These are phyloP conservation scores for Salarias fasciatus DNA, from an alignment of 2,797 vertebrate species.

Conservation along the genomic window DNA sequence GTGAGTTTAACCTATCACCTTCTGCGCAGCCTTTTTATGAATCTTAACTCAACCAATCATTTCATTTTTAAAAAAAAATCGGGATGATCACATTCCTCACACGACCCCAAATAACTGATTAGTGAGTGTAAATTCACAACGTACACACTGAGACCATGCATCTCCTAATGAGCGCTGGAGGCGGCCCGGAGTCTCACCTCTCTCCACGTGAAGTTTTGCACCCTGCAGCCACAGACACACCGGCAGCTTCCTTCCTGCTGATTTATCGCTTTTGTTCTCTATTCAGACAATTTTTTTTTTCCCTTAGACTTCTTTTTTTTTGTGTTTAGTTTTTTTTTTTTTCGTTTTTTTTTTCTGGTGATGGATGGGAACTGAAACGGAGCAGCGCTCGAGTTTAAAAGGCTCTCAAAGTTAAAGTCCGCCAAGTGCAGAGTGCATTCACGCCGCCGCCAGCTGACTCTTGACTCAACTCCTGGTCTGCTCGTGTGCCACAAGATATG, in stretches of 20 bases:
- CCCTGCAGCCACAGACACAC: not conserved
- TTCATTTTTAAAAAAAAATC: too few species aligned
- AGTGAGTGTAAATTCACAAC: not conserved
- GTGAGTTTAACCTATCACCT: too few species aligned
- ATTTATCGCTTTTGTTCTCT: not conserved
- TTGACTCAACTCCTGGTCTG: not conserved
- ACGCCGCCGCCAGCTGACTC: too few species aligned
- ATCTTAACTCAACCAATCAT: too few species aligned
- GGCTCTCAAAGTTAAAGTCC: too few species aligned
- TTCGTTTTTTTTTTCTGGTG: too few species aligned
- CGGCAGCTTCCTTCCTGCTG: not conserved
- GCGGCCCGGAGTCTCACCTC: not conserved
- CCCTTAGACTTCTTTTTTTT: too few species aligned
- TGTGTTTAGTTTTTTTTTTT: too few species aligned
- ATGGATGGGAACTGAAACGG: too few species aligned
- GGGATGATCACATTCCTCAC: not conserved
- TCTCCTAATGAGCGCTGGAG: not conserved
- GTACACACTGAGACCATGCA: not conserved
- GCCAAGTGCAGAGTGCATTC: too few species aligned
- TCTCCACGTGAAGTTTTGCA: slow-evolving; percentile 4
- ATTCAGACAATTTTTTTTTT: not conserved
- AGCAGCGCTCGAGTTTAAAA: too few species aligned
- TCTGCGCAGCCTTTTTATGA: too few species aligned
- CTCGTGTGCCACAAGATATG: not conserved
- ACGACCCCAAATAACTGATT: not conserved